Percentiles rank a stretch among this genome's conserved stretches.
phyloP scores from a whole-genome alignment of 2,113 vertebrate species.

The Brachyistius frenatus region DNA sequence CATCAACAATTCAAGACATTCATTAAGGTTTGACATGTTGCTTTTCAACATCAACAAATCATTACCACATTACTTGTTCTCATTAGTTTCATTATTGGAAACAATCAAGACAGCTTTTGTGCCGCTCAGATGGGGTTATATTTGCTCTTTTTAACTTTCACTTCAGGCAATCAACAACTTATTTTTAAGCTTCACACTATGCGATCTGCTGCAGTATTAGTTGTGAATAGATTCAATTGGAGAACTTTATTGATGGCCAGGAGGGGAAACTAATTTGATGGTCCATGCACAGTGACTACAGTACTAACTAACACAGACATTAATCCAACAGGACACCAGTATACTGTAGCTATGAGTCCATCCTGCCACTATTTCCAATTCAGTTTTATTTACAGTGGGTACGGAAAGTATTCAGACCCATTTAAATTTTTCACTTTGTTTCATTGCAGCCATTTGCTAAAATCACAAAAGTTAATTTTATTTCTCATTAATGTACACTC shows the following conservation, averaged over 20 bases:
- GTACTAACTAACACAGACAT: no score
- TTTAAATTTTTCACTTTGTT: no score
- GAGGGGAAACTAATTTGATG: background rate
- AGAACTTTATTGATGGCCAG: background rate
- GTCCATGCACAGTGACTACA: background rate
- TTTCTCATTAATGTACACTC: no score
- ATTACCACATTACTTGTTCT: constrained; percentile 54
- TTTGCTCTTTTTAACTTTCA: background rate
- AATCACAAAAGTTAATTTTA: no score
- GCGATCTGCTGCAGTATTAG: background rate
- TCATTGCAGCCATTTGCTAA: no score
- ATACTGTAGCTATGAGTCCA: background rate
- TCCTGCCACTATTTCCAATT: background rate
- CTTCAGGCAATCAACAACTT: background rate
- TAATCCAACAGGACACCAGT: background rate
- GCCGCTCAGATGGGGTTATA: background rate
- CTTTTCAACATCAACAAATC: constrained; percentile 52
- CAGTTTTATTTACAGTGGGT: no score
- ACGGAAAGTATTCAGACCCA: no score
- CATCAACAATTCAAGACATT: constrained; percentile 28
- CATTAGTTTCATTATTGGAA: constrained; percentile 69
- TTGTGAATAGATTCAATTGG: background rate
- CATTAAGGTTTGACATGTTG: constrained; percentile 45
- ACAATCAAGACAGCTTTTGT: constrained; percentile 47
- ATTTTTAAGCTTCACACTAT: background rate